Evolutionary conservation across 2,888 invertebrate species (phyloP).

Genomic region (Chymomyza procnemis): DNA sequence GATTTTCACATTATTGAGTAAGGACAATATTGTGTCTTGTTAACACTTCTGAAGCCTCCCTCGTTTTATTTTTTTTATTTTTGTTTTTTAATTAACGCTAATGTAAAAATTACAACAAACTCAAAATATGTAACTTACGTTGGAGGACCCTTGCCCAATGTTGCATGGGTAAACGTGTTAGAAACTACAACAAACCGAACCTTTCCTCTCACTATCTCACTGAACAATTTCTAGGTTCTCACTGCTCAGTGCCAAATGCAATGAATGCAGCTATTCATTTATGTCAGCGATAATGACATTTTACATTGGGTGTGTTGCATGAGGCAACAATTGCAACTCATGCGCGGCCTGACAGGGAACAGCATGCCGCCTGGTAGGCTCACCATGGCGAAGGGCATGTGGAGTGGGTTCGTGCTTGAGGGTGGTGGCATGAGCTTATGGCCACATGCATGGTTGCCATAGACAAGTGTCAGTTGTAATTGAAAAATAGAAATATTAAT

Average conservation of each 20-base stretch:
- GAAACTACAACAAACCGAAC: constrained; percentile 6
- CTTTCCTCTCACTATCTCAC: neutral
- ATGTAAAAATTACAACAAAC: constrained; percentile 56
- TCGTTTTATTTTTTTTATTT: constrained; percentile 14
- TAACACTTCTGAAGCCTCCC: too few relatives aligned
- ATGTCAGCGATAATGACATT: constrained; percentile 77
- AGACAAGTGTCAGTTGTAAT: constrained; percentile 74
- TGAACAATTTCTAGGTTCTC: neutral
- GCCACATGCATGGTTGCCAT: constrained; percentile 53
- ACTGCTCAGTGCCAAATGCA: constrained; percentile 70
- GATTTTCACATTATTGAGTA: too few relatives aligned
- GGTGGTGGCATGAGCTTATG: constrained; percentile 22
- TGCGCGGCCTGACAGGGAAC: constrained; percentile 9
- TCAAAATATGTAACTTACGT: constrained; percentile 34
- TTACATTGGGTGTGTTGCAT: constrained; percentile 69
- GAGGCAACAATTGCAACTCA: constrained; percentile 53
- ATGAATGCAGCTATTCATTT: constrained; percentile 76
- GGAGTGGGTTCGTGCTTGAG: neutral
- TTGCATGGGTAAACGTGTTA: constrained; percentile 48
- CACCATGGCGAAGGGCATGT: constrained; percentile 26
- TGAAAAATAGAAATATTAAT: constrained; percentile 73
- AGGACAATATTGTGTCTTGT: too few relatives aligned
- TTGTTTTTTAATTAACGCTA: constrained; percentile 63
- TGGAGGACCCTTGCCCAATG: constrained; percentile 10
- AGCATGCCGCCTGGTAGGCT: constrained; percentile 45